Conservation (phyloP, 2,888 invertebrate species). For the Tortricodes alternella region DNA sequence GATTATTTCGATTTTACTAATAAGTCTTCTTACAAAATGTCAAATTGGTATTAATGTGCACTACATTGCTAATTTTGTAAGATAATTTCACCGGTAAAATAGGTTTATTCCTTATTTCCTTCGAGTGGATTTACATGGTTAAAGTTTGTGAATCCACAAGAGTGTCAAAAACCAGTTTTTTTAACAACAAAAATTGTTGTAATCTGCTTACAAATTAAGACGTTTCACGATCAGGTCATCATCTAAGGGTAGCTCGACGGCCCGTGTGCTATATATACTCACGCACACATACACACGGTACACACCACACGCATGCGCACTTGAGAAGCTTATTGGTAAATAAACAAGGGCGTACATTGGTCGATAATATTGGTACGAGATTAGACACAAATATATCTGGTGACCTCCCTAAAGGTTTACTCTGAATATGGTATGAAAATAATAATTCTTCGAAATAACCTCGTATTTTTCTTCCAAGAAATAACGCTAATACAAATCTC, state of each 20-base stretch:
- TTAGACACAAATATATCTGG: constrained; percentile 9
- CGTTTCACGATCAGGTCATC: constrained; percentile 71
- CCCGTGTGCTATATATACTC: constrained; percentile 50
- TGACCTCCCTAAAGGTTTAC: neutral
- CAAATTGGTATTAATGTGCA: too few relatives aligned
- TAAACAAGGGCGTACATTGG: constrained; percentile 44
- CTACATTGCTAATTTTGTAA: too few relatives aligned
- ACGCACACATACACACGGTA: constrained; percentile 35
- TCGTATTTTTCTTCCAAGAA: too few relatives aligned
- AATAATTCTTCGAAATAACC: too few relatives aligned
- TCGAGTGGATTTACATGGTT: too few relatives aligned
- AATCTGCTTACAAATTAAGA: constrained; percentile 45
- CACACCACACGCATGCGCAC: constrained; percentile 49
- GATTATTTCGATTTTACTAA: too few relatives aligned
- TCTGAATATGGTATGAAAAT: neutral
- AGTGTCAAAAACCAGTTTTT: too few relatives aligned
- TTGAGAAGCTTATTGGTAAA: constrained; percentile 44
- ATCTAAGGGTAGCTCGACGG: constrained; percentile 58
- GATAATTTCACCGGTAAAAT: too few relatives aligned
- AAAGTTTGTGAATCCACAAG: too few relatives aligned
- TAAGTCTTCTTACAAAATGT: too few relatives aligned
- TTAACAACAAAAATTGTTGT: neutral
- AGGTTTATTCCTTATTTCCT: too few relatives aligned
- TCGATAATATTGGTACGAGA: constrained; percentile 37
- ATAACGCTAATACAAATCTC: too few relatives aligned